Evolutionary conservation across 1,140 invertebrate genomes (phyloP), one percentile per base, ranked within the genome.

Genomic region (Cataglyphis hispanica): DNA sequence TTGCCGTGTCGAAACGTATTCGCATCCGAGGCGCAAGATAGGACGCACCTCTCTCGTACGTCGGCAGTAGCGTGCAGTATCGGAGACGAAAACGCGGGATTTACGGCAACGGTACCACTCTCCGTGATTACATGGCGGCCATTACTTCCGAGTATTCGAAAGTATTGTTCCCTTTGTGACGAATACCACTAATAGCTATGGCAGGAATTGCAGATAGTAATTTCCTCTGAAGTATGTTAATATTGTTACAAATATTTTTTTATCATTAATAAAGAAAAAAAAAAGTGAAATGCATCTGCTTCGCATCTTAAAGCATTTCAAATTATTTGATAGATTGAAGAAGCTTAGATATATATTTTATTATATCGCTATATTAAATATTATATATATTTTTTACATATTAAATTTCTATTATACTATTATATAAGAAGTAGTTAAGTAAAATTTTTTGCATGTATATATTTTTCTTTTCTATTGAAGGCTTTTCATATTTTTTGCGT

Each of bases 11-110:
- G 67, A 89, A 80, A 69, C 83, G 74, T 64, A 34, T 61, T 53
- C 74, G 56, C 58, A 85, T 85, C 66, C 74, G 46, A 70, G 63
- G 75, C 27, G 78, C 61, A 34, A 86, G 87, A 86, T 89, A 81
- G 53, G 66, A 43, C 25, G 76, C 43, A 80, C 8, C 31, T 31
- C 31, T 31, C 43, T 50, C 46, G 13, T 50, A 13, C 77, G 2
- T 27, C 56, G 19, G n/a, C 40, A 11, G 27, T 61, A 43, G 31
- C 43, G 31, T 37, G 22, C 53, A 31, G 34, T 81, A 84, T 84
- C 58, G 58, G 72, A 64, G 81, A 76, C 81, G 81, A 84, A 61
- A 74, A 63, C 81, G 81, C 58, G 56, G 67, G 60, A 84, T 84
- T 84, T 84, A 84, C 72, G 40, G 25, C 34, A 81, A 66, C 76